phyloP scores from a whole-genome alignment of 2,888 invertebrate species.

The Hirtodrosophila alboralis region DNA sequence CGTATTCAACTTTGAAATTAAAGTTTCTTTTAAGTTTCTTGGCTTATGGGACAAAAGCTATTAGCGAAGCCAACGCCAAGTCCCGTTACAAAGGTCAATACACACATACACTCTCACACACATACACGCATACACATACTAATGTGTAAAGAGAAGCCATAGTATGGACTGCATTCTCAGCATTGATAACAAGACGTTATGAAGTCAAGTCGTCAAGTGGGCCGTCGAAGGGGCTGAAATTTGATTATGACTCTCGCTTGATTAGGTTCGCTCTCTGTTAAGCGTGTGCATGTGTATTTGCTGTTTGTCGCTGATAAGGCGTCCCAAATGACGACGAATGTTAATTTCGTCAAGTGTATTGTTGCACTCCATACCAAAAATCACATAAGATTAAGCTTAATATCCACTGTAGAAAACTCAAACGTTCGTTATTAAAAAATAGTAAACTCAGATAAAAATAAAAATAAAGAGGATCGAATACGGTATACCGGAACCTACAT shows the following conservation, averaged over 20 bases:
- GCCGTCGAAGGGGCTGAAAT: neutral
- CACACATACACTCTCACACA: constrained; percentile 14
- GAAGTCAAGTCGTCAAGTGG: constrained; percentile 9
- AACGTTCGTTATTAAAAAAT: no score
- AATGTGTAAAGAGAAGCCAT: neutral
- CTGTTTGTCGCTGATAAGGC: constrained; percentile 16
- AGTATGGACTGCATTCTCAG: neutral
- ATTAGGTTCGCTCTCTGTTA: constrained; percentile 5
- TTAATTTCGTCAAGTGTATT: constrained; percentile 9
- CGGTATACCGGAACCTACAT: no score
- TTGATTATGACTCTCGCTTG: constrained; percentile 25
- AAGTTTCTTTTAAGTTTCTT: constrained; percentile 38
- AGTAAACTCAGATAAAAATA: no score
- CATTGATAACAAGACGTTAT: constrained; percentile 34
- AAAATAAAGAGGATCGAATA: no score
- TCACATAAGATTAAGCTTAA: no score
- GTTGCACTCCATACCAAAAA: constrained; percentile 9
- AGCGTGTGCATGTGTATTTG: neutral
- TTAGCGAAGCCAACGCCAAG: constrained; percentile 2
- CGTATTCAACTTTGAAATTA: constrained; percentile 35
- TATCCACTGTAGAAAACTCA: no score
- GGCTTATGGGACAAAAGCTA: neutral
- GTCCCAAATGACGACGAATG: constrained; percentile 9
- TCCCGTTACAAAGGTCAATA: constrained; percentile 40
- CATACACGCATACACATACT: neutral